These are phyloP conservation scores for Oligia latruncula DNA, from an alignment of 2,888 invertebrate species.

Conservation along the genomic window DNA sequence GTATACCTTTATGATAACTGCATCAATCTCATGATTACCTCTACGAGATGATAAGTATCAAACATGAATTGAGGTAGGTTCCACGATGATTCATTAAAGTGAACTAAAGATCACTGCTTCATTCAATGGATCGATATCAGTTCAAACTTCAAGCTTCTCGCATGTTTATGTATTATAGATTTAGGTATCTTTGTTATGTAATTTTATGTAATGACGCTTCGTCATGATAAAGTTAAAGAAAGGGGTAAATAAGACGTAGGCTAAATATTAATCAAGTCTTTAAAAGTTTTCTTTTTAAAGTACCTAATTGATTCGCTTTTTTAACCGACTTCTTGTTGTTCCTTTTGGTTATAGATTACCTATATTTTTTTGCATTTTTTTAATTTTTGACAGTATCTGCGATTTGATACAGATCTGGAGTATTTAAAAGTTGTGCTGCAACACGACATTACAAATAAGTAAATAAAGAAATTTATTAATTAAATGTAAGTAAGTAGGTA, in stretches of 20 bases:
- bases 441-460: not conserved
- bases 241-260: constrained; percentile 16
- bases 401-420: not conserved
- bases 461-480: too few relatives aligned
- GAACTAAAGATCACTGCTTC: constrained; percentile 4
- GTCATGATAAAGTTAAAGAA: constrained; percentile 1
- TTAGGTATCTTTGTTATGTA: constrained; percentile 29
- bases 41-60: constrained; percentile 36
- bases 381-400: not conserved
- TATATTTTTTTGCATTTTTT: not conserved
- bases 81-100: constrained; percentile 6
- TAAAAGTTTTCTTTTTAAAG: not conserved
- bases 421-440: not conserved
- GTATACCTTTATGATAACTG: not conserved
- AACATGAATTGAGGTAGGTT: constrained; percentile 66
- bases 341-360: not conserved
- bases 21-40: constrained; percentile 16
- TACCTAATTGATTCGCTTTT: not conserved
- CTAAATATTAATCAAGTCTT: not conserved
- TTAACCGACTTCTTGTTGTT: not conserved
- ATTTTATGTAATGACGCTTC: constrained; percentile 24
- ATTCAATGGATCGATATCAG: constrained; percentile 20
- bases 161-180: constrained; percentile 27
- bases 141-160: not conserved
- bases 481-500: not conserved